These are phyloP conservation scores for Hypsibius dujardini DNA, from an alignment of 1,140 invertebrate genomes.

Conservation along the genomic window DNA sequence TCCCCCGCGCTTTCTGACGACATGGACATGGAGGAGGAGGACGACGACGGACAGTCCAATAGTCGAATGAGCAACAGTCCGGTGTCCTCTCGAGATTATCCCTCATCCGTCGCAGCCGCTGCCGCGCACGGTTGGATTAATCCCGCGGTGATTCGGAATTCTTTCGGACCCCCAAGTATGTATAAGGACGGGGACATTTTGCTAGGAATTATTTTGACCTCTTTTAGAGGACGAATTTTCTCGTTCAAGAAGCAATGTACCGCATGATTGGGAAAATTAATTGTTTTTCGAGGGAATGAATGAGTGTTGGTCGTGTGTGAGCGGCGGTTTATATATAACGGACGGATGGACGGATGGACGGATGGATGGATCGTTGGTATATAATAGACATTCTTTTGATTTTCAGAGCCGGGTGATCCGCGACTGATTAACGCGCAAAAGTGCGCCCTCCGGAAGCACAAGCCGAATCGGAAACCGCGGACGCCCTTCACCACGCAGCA, in stretches of 20 bases:
- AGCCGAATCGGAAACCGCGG: conserved; percentile 85
- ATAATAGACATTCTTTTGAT: conserved; percentile 23
- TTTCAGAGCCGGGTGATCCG: conserved; percentile 51
- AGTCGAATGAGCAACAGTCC: conserved; percentile 13
- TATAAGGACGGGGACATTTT: not conserved
- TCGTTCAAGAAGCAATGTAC: too few species aligned
- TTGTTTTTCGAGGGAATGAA: too few species aligned
- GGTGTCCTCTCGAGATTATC: not conserved
- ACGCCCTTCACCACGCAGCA: conserved; percentile 95
- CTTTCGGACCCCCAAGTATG: not conserved
- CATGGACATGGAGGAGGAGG: too few species aligned
- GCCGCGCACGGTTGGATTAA: not conserved
- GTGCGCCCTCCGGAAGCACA: conserved; percentile 80
- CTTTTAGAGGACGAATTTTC: not conserved
- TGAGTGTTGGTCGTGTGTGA: too few species aligned
- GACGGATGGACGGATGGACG: too few species aligned
- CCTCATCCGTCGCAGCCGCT: not conserved
- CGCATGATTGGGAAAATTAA: too few species aligned
- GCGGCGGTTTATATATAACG: too few species aligned
- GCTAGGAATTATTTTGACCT: not conserved
- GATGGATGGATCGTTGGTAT: too few species aligned
- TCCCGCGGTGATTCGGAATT: not conserved
- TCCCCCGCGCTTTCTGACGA: not conserved
- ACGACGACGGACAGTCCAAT: not conserved
- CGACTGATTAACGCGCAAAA: conserved; percentile 49